These are phyloP conservation scores for Ischnus inquisitorius DNA, from an alignment of 2,888 invertebrate genomes.

Conservation along the genomic window DNA sequence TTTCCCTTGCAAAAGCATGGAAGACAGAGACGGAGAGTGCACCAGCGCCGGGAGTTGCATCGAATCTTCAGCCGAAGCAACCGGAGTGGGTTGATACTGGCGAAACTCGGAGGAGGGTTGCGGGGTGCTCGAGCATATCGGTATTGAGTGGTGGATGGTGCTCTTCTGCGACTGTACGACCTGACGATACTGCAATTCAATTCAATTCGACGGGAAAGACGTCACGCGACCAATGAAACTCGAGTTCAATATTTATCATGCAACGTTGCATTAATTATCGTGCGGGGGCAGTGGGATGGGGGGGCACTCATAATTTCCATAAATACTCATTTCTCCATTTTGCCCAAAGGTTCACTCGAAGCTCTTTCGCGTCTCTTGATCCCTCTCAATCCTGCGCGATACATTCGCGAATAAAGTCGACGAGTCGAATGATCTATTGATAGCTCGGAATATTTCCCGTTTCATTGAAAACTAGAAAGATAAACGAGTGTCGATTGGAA, in stretches of 20 bases:
- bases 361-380: constrained; percentile 17
- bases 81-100: constrained; percentile 51
- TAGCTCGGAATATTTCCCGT: neutral
- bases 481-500: neutral
- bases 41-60: constrained; percentile 24
- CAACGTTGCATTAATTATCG: constrained; percentile 82
- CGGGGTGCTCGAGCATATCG: constrained; percentile 76
- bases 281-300: constrained; percentile 49
- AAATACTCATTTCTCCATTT: constrained; percentile 57
- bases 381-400: neutral
- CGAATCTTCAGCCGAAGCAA: constrained; percentile 46
- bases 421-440: constrained; percentile 3
- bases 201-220: constrained; percentile 82
- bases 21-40: constrained; percentile 1
- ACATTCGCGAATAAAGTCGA: neutral
- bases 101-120: constrained; percentile 14
- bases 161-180: constrained; percentile 61
- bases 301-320: constrained; percentile 63
- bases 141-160: constrained; percentile 75
- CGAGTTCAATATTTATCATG: constrained; percentile 82
- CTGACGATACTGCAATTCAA: constrained; percentile 77
- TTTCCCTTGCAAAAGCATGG: constrained; percentile 38
- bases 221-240: constrained; percentile 78
- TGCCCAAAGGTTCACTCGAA: neutral
- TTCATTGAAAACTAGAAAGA: neutral